Conservation (phyloP, 2,888 invertebrate genomes). For the Mantis religiosa region DNA sequence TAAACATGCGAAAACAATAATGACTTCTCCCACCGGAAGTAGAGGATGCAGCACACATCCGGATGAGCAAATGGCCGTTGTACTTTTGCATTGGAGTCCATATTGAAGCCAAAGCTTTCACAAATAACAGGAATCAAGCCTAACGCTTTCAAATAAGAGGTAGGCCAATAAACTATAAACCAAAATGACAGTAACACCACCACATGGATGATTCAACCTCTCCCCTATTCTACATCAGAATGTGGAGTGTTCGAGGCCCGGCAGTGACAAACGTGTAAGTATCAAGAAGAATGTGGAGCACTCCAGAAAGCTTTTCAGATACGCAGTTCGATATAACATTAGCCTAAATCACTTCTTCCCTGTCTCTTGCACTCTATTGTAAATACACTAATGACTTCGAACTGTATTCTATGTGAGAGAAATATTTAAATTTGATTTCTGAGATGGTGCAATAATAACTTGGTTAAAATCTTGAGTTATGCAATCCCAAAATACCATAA, state of each 20-base stretch:
- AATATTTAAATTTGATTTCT: not conserved
- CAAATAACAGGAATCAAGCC: not conserved
- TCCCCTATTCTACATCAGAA: not conserved
- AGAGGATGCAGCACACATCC: not conserved
- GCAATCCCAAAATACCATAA: too few species aligned
- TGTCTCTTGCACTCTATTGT: not conserved
- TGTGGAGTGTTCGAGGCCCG: not conserved
- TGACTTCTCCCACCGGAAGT: not conserved
- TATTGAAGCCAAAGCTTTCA: not conserved
- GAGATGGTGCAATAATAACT: not conserved
- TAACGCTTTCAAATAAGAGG: not conserved
- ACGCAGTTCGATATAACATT: not conserved
- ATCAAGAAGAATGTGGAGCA: not conserved
- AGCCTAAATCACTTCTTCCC: not conserved
- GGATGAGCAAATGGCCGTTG: too few species aligned
- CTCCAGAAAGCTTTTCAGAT: not conserved
- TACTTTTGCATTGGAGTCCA: not conserved
- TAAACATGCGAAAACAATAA: too few species aligned
- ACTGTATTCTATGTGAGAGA: not conserved
- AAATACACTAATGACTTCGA: not conserved
- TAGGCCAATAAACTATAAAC: not conserved
- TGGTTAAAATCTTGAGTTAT: too few species aligned
- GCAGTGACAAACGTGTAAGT: not conserved
- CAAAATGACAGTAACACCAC: not conserved
- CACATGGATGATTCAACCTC: not conserved